phyloP scores from a whole-genome alignment of 2,797 vertebrate species.

The Micromesistius poutassou region DNA sequence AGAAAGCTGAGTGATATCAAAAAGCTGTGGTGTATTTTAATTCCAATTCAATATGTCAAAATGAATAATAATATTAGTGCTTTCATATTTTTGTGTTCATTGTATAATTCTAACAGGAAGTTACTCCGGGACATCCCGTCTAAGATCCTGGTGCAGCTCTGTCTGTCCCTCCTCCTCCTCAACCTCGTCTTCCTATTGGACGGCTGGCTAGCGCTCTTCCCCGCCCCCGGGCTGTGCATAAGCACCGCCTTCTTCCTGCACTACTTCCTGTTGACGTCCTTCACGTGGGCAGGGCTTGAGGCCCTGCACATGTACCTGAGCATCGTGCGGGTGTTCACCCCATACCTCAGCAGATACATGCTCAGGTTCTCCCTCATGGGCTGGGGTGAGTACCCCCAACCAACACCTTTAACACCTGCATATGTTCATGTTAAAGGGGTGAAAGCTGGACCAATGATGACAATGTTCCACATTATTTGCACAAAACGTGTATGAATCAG shows the following conservation, averaged over 20 bases:
- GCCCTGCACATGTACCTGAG: constrained; percentile 96
- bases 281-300: constrained; percentile 97
- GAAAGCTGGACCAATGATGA: no score
- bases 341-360: constrained; percentile 89
- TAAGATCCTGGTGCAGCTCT: constrained; percentile 94
- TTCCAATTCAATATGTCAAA: background rate
- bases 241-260: constrained; percentile 90
- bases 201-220: constrained; percentile 85
- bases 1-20: no score
- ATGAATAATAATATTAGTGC: background rate
- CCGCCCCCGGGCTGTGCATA: constrained; percentile 76
- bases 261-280: constrained; percentile 92
- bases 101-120: constrained; percentile 75
- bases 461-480: no score
- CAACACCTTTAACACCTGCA: no score
- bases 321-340: constrained; percentile 93
- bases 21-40: no score
- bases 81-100: background rate
- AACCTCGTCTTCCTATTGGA: constrained; percentile 88
- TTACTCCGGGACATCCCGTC: constrained; percentile 90
- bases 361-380: constrained; percentile 88
- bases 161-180: constrained; percentile 83
- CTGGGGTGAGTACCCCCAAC: constrained; percentile 83
- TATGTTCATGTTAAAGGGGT: background rate
- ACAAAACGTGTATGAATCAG: no score